Base-by-base conservation (phyloP, 1,140 invertebrate species). In the Elymnias hypermnestra region DNA sequence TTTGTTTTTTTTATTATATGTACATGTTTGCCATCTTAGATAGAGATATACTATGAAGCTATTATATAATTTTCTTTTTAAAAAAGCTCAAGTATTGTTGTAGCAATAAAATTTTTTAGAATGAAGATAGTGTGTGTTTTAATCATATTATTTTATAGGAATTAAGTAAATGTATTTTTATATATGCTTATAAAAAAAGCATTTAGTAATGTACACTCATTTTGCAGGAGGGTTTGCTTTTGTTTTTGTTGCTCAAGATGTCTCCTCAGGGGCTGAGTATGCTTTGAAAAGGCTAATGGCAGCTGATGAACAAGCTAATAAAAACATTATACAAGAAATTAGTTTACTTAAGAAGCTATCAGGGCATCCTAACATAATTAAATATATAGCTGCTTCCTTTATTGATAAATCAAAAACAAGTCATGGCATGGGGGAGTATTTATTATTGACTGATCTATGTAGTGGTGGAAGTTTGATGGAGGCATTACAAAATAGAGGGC, bases 241-340 rank as follows among this genome's bases (percentile, higher is more conserved):
- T 89, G 96, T 98, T 36, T 98, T 94, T 89, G 92, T 95, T 51
- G 96, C 94, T 56, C 95, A 97, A 90, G 95, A 97, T 89, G 78
- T 94, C 43, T 89, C 91, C 44, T 91, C 90, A 54, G 94, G 94
- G 44, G 95, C 94, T 58, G 94, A 97, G 69, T 98, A 95, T 90
- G 96, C 96, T 62, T 88, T 98, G 50, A 96, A 96, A 90, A 92
- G 92, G 73, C 87, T 95, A 44, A 90, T 95, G 72, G 93, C 93
- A 14, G 90, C 91, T 21, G 93, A 94, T 83, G 92, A 94, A 56
- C 91, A 93, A 63, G 88, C 92, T n/a, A 94, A 92, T 64, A 90
- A 89, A 67, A 90, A 88, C 71, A 92, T 94, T 54, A 88, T 92
- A 41, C 91, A 93, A 73, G 94, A 95, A 85, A 93, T 95, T 65